Evolutionary conservation across 1,140 invertebrate species (phyloP).

Genomic region (Phenacoccus solenopsis): DNA sequence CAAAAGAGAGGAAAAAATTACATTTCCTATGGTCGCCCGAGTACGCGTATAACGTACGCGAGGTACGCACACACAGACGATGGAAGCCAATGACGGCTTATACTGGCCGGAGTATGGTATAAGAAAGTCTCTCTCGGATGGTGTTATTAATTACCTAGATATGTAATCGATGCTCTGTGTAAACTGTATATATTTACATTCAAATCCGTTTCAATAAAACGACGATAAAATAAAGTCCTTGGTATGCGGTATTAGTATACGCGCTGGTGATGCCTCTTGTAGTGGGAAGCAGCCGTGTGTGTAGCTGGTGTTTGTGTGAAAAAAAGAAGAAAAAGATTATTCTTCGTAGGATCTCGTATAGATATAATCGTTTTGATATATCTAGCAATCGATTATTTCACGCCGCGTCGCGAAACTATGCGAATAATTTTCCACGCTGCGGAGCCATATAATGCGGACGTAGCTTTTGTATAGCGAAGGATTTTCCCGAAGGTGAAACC

Average conservation of each 20-base stretch:
- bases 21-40: not conserved
- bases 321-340: too few relatives aligned
- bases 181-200: not conserved
- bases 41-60: too few relatives aligned
- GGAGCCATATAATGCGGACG: too few relatives aligned
- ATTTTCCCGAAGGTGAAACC: too few relatives aligned
- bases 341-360: too few relatives aligned
- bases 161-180: slow-evolving; percentile 1
- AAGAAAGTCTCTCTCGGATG: not conserved
- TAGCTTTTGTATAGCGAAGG: too few relatives aligned
- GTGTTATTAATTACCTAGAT: slow-evolving; percentile 3
- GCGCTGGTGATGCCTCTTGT: not conserved
- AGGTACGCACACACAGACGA: too few relatives aligned
- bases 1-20: not conserved
- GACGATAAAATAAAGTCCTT: not conserved
- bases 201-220: not conserved
- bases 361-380: too few relatives aligned
- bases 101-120: not conserved
- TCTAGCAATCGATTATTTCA: too few relatives aligned
- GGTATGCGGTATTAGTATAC: not conserved
- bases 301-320: too few relatives aligned
- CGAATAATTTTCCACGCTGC: too few relatives aligned
- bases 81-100: not conserved
- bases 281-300: not conserved
- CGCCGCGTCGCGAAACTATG: too few relatives aligned